A percentile compares a stretch with the other conserved stretches of the same genome.
phyloP scores from a whole-genome alignment of 2,888 invertebrate species.

The Caenorhabditis afra region DNA sequence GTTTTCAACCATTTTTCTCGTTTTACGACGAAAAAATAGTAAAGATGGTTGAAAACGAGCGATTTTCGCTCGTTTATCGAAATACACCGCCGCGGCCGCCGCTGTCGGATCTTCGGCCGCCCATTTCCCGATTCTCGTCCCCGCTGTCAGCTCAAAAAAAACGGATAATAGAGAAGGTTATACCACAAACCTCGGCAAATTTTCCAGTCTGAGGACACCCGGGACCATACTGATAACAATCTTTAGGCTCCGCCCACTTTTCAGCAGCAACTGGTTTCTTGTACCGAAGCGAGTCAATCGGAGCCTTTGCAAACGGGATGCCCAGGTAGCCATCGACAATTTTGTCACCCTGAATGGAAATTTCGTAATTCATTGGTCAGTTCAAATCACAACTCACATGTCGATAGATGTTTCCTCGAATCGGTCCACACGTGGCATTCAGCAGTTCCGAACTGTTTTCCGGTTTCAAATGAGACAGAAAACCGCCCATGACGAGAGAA shows the following conservation, averaged over 20 bases:
- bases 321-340: conserved; percentile 28
- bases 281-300: conserved; percentile 10
- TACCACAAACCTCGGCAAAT: background rate
- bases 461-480: conserved; percentile 25
- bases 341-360: conserved; percentile 9
- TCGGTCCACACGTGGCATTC: conserved; percentile 44
- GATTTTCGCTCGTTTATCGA: no score
- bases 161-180: no score
- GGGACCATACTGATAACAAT: conserved; percentile 63
- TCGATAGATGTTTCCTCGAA: conserved; percentile 43
- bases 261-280: conserved; percentile 20
- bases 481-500: background rate
- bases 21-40: no score
- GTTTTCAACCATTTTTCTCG: no score
- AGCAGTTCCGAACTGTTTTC: conserved; percentile 25
- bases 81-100: no score
- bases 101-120: no score
- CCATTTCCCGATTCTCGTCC: no score
- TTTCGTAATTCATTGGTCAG: no score
- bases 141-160: no score
- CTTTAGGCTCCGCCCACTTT: conserved; percentile 44
- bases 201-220: conserved; percentile 53
- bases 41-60: no score
- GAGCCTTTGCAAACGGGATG: conserved; percentile 28
- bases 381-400: conserved; percentile 22